Evolutionary conservation across 2,797 vertebrate species (phyloP), one percentile per base, ranked within the genome.

Genomic region (Bryconaethiops microstoma): DNA sequence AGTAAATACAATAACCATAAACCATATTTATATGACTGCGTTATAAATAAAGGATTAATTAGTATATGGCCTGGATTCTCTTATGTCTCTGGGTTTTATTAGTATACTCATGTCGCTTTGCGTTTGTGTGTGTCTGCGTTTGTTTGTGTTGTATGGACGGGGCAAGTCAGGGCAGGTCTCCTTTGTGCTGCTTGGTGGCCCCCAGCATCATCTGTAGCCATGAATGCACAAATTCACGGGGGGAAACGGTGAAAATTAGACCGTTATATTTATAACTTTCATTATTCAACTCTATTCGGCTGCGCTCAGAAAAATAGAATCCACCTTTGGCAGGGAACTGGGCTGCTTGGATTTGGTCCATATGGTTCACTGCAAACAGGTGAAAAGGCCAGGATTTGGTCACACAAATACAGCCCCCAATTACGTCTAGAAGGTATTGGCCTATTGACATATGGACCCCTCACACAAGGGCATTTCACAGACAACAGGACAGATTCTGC

Each of bases 101-200:
- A 35, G 35, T 35, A 35, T 35, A 35, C 4, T 35, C 12, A 52
- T 23, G 45, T 23, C 9, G 40, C 45, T 9, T 10, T 2, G 40
- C 23, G 65, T 52, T 21, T 48, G 50, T 71, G 50, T 42, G 63
- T 63, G 55, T 73, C 68, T 73, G 62, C 57, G 42, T 40, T 17
- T 81, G 52, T 81, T 14, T 81, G 75, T 77, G 69, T 39, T 78
- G 21, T 78, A 65, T 50, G 14, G n/a, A 29, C 29, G 45, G 68
- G 70, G 69, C 71, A 55, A 71, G 73, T 76, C 73, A 52, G 73
- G 72, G 75, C 82, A 83, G 82, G 77, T 72, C 70, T 62, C 77
- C 64, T 40, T 14, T 68, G 65, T 50, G 67, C 68, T 71, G 17
- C 40, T 10, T 35, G 40, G 6, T 40, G 63, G 29, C 63, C 63